Percentiles rank a stretch among this genome's conserved stretches.
phyloP scores from a whole-genome alignment of 2,113 vertebrate species.

The Ascaphus truei region DNA sequence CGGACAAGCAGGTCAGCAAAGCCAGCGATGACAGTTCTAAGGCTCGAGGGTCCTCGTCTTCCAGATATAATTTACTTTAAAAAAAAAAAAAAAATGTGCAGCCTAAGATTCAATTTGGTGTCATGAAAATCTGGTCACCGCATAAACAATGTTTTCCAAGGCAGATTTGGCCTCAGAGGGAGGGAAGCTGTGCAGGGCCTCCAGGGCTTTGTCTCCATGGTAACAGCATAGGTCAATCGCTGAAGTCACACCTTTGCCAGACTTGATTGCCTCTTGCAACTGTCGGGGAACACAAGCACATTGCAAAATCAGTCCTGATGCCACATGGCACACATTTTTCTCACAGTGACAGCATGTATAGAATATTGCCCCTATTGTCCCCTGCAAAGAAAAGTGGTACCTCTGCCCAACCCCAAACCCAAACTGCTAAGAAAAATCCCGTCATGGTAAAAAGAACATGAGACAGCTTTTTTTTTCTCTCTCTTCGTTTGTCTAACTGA shows the following conservation, averaged over 20 bases:
- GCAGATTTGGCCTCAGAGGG: conserved; percentile 89
- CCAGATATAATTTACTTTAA: not conserved
- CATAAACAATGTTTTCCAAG: conserved; percentile 91
- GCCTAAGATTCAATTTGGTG: not conserved
- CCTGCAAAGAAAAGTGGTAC: not conserved
- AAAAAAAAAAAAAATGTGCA: conserved; percentile 33
- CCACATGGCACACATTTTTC: not conserved
- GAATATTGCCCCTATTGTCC: not conserved
- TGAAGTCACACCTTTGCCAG: conserved; percentile 87
- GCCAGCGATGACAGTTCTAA: not conserved
- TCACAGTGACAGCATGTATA: not conserved
- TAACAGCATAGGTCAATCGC: conserved; percentile 90
- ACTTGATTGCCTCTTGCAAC: conserved; percentile 83
- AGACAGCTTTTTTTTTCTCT: conserved; percentile 2
- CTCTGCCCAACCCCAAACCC: not conserved
- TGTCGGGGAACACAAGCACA: conserved; percentile 68
- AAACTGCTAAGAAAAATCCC: not conserved
- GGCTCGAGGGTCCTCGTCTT: not conserved
- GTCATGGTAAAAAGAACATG: not conserved
- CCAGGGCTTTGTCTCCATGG: conserved; percentile 91
- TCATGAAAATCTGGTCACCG: conserved; percentile 84
- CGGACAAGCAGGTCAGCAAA: conserved; percentile 1
- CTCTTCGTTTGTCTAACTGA: not conserved
- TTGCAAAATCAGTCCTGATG: conserved; percentile 44
- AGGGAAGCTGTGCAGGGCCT: conserved; percentile 87